Conservation (phyloP, 2,797 vertebrate genomes). For the Pipistrellus pipistrellus region DNA sequence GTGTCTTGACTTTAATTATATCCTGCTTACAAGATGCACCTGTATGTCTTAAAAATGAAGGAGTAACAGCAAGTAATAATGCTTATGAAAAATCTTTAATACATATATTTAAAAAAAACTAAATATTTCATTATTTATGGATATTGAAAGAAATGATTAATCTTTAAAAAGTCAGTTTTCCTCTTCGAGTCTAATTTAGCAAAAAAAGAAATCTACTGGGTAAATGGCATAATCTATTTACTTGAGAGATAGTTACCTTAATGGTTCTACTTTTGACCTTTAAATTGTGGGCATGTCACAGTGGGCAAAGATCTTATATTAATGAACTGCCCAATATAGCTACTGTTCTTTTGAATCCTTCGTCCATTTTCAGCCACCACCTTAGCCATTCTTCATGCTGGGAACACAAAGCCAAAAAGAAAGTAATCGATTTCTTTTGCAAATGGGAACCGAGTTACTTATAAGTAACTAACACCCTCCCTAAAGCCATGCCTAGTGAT, state of each 20-base stretch:
- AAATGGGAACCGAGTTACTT: constrained; percentile 25
- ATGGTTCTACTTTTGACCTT: constrained; percentile 19
- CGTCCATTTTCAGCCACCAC: not conserved
- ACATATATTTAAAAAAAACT: not conserved
- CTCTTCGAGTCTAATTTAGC: not conserved
- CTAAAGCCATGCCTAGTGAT: not conserved
- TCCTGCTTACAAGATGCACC: not conserved
- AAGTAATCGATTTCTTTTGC: not conserved
- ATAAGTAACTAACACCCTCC: not conserved
- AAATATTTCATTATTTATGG: not conserved
- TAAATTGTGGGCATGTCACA: not conserved
- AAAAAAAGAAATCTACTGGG: constrained; percentile 35
- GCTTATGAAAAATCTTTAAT: constrained; percentile 6
- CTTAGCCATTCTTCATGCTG: not conserved
- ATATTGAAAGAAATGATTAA: constrained; percentile 37
- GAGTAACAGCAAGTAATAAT: constrained; percentile 31
- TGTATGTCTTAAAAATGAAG: constrained; percentile 33
- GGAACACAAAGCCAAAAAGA: not conserved
- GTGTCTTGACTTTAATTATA: constrained; percentile 8
- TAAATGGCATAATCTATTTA: constrained; percentile 1
- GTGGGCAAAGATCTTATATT: not conserved
- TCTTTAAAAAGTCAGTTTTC: constrained; percentile 32
- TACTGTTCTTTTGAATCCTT: not conserved
- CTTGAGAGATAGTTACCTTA: not conserved
- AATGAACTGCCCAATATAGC: not conserved